Evolutionary conservation across 2,888 invertebrate genomes (phyloP).

Genomic region (Napeogenes sylphis): DNA sequence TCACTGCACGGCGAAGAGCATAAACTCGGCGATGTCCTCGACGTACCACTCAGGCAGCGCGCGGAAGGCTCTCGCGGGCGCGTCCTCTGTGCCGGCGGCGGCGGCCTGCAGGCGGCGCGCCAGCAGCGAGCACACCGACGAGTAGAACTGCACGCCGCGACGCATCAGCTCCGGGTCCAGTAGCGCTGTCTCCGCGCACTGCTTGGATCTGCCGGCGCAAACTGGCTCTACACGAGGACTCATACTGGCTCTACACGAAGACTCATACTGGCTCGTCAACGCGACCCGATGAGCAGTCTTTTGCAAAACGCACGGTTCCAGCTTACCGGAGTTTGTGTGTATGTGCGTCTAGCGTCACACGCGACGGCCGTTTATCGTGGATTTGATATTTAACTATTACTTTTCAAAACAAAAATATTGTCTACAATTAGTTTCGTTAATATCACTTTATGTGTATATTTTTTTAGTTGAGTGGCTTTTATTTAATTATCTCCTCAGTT

Average conservation of each 20-base stretch:
- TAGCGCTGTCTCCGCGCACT: slow-evolving; percentile 93
- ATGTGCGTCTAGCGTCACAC: too few relatives aligned
- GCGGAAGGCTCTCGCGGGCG: slow-evolving; percentile 82
- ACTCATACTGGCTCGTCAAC: too few relatives aligned
- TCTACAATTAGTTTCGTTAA: too few relatives aligned
- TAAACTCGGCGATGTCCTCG: slow-evolving; percentile 97
- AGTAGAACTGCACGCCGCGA: slow-evolving; percentile 91
- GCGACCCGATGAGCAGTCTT: too few relatives aligned
- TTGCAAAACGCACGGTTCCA: too few relatives aligned
- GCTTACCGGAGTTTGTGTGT: too few relatives aligned
- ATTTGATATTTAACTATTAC: too few relatives aligned
- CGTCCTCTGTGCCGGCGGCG: slow-evolving; percentile 71
- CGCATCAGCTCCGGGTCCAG: slow-evolving; percentile 90
- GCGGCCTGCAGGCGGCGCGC: slow-evolving; percentile 80
- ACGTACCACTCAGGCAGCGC: slow-evolving; percentile 98
- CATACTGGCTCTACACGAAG: background rate
- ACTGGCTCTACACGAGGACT: slow-evolving; percentile 15
- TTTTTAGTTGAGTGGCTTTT: too few relatives aligned
- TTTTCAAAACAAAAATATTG: too few relatives aligned
- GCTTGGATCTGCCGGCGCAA: slow-evolving; percentile 82
- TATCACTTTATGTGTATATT: too few relatives aligned
- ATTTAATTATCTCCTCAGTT: too few relatives aligned
- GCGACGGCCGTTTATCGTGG: too few relatives aligned
- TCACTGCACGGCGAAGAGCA: slow-evolving; percentile 95
- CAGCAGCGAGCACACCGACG: slow-evolving; percentile 89